Base-by-base conservation (phyloP, 2,797 vertebrate species). In the Pogoniulus pusillus region DNA sequence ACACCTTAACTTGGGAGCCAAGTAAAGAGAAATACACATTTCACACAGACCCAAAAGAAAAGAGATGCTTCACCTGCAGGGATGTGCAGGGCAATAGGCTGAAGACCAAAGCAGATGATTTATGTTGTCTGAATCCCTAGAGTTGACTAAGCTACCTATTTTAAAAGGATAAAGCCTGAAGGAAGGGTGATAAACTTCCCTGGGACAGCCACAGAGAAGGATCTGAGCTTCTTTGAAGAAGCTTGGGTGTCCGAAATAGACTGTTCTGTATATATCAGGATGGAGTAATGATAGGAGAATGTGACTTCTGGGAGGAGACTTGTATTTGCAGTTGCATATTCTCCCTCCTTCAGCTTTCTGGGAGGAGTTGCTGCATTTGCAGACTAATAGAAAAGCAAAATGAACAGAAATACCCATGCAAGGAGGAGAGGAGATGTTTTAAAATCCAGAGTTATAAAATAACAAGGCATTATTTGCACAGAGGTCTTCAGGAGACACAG, bases 221-320 rank as follows among this genome's bases (percentile, higher is more conserved):
- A 71, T 68, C 19, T 65, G 19, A 32, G 19, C 49, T 66, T 69
- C n/a, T n/a, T 16, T 65, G 30, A 45, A n/a, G 16, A 82, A 10
- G 3, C 20, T 65, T 14, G 15, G 4, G 2, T 70, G 22, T 71
- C 71, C 55, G 65, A 34, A 80, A 41, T n/a, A 17, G 5, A 4
- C 4, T n/a, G 16, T 65, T 14, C 18, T 74, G 0, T 27, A 17
- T 27, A 17, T 7, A 2, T 80, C 45, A 4, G 1, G 16, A 51
- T 55, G 16, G 29, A 47, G 4, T 26, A 69, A 69, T 0, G 0
- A n/a, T 23, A 54, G 29, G 23, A 83, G 9, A 20, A 83, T 60
- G 10, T 18, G 7, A 66, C 20, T 63, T 75, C 7, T 32, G 47
- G 41, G 30, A 77, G 8, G 6, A 16, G 2, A 32, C 14, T 39